Evolutionary conservation across 2,797 vertebrate genomes (phyloP), one percentile per base, ranked within the genome.

Genomic region (Huso huso): DNA sequence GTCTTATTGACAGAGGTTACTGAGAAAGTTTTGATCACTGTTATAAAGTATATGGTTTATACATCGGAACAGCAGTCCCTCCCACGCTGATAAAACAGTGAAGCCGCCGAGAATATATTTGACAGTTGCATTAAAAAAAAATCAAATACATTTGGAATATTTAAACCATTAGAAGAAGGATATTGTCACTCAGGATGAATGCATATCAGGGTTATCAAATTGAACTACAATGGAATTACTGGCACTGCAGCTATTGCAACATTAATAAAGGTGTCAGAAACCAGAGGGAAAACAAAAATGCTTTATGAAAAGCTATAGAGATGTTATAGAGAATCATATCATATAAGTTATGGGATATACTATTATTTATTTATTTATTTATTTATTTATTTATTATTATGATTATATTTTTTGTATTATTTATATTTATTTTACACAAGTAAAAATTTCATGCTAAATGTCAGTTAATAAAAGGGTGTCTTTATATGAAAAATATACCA

Each of bases 221-320:
- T 86, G 84, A 86, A 87, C 81, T 81, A 78, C 85, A 88, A 85
- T 83, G 84, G 82, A 87, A 84, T 88, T 85, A 88, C 81, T 85
- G 76, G 83, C 86, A 81, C 82, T 86, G 78, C 76, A 84, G 83
- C 76, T 85, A 85, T 84, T 87, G 86, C 82, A 77, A 78, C 87
- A 88, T 88, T 85, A 84, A 88, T 89, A 86, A 84, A 79, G 82
- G 83, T 84, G 84, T 88, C 82, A 80, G 68, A 62, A 63, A 69
- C 70, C 64, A 71, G 69, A 70, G 48, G 74, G 74, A 75, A 81
- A 78, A 4, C 37, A 37, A 37, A 37, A 37, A 37, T 37, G 37
- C 37, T 37, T 37, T 4, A 81, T 81, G 73, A 77, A 75, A 78
- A 78, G 75, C 73, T 73, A 65, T 71, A 70, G 62, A 55, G 70